These are phyloP conservation scores for Caenorhabditis sp. DNA, from an alignment of 2,888 invertebrate species.

Conservation along the genomic window DNA sequence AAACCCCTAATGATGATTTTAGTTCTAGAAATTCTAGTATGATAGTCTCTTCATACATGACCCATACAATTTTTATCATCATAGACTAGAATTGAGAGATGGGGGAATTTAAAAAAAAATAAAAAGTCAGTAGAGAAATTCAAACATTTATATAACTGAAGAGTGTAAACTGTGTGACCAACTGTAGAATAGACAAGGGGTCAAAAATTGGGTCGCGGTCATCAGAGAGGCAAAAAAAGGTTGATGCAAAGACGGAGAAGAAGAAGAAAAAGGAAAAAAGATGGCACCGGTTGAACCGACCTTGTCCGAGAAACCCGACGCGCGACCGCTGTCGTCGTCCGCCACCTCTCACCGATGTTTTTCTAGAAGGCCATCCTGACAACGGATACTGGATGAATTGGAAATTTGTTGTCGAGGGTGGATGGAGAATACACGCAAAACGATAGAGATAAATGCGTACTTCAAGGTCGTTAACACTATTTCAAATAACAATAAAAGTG, in stretches of 20 bases:
- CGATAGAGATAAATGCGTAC: background rate
- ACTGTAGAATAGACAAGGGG: background rate
- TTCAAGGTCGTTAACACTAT: background rate
- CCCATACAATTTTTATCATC: too few relatives aligned
- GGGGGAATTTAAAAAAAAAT: background rate
- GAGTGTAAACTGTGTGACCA: background rate
- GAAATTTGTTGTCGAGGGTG: background rate
- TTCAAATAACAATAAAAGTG: background rate
- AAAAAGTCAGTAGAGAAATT: slow-evolving; percentile 3
- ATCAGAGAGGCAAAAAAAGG: slow-evolving; percentile 18
- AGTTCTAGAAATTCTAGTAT: too few relatives aligned
- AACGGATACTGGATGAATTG: background rate
- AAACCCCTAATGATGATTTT: too few relatives aligned
- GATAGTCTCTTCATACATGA: too few relatives aligned
- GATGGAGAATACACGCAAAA: background rate
- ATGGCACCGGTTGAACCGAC: slow-evolving; percentile 45
- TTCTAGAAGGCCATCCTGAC: slow-evolving; percentile 5
- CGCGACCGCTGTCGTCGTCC: background rate
- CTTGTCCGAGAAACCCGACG: slow-evolving; percentile 25
- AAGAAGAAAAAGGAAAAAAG: slow-evolving; percentile 29
- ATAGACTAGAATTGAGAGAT: too few relatives aligned
- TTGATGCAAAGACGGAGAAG: slow-evolving; percentile 16
- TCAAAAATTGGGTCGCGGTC: slow-evolving; percentile 30
- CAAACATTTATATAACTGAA: background rate
- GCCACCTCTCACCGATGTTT: slow-evolving; percentile 4